These are phyloP conservation scores for Serilophus lunatus DNA, from an alignment of 2,113 vertebrate genomes.

Conservation along the genomic window DNA sequence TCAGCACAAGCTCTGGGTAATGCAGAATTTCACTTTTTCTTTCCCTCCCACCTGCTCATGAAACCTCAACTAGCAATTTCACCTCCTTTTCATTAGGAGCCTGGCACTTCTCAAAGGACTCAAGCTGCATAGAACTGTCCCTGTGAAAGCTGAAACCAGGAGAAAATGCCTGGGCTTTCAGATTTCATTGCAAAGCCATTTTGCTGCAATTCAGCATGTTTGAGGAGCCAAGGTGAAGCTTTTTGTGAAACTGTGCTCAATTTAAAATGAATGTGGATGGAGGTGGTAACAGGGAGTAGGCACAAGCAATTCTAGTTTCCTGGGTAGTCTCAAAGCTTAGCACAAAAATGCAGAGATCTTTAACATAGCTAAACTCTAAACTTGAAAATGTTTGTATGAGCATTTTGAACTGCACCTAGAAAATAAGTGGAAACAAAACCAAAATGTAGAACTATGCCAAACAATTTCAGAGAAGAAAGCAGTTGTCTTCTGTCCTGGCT, in stretches of 20 bases:
- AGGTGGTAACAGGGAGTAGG: neutral
- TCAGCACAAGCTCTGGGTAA: conserved; percentile 58
- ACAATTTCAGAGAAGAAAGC: neutral
- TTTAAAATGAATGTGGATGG: neutral
- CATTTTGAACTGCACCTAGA: neutral
- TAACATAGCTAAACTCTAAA: neutral
- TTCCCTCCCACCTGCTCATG: neutral
- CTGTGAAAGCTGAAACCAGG: conserved; percentile 47
- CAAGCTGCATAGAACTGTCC: neutral
- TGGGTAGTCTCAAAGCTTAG: neutral
- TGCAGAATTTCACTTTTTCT: conserved; percentile 47
- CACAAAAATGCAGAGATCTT: neutral
- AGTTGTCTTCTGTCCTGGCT: neutral
- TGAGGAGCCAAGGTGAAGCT: neutral
- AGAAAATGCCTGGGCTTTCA: conserved; percentile 12
- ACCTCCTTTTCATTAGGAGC: conserved; percentile 39
- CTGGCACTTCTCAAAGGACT: conserved; percentile 51
- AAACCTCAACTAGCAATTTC: conserved; percentile 39
- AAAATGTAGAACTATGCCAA: neutral
- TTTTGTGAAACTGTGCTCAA: neutral
- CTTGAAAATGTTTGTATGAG: neutral
- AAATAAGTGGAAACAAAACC: neutral
- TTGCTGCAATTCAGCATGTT: neutral
- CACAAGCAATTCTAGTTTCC: neutral
- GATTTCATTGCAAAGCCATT: neutral